phyloP scores from a whole-genome alignment of 2,888 invertebrate species.

The Bruchidius siliquastri region DNA sequence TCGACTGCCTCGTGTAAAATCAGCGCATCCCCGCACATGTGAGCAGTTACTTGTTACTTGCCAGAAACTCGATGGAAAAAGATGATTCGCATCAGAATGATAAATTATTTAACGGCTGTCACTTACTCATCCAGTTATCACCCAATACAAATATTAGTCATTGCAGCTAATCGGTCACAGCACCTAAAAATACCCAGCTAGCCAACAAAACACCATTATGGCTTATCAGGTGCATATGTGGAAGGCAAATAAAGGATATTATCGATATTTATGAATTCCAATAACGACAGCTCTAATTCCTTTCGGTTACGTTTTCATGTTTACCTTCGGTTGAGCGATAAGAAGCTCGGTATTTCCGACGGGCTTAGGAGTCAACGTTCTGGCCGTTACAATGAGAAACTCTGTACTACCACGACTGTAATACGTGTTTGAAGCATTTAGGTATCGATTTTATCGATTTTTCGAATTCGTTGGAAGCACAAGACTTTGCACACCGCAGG shows the following conservation, averaged over 20 bases:
- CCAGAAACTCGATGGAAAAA: too few species aligned
- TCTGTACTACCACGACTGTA: background rate
- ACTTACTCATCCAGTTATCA: background rate
- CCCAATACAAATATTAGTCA: background rate
- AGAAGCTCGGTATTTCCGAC: background rate
- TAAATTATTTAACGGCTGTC: background rate
- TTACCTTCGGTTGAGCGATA: background rate
- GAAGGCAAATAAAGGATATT: background rate
- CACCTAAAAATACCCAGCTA: background rate
- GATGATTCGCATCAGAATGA: too few species aligned
- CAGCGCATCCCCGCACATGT: too few species aligned
- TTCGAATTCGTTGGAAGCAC: too few species aligned
- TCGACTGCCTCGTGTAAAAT: too few species aligned
- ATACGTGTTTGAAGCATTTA: background rate
- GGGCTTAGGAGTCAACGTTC: background rate
- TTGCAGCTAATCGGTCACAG: background rate
- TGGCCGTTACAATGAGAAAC: background rate
- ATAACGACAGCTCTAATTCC: background rate
- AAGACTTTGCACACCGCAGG: too few species aligned
- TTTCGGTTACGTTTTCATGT: background rate
- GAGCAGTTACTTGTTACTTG: too few species aligned
- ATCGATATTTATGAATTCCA: background rate
- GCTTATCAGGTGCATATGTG: background rate
- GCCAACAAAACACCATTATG: background rate
- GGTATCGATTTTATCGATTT: too few species aligned